These are phyloP conservation scores for Dasypus novemcinctus DNA, from an alignment of 2,113 vertebrate genomes.

Conservation along the genomic window DNA sequence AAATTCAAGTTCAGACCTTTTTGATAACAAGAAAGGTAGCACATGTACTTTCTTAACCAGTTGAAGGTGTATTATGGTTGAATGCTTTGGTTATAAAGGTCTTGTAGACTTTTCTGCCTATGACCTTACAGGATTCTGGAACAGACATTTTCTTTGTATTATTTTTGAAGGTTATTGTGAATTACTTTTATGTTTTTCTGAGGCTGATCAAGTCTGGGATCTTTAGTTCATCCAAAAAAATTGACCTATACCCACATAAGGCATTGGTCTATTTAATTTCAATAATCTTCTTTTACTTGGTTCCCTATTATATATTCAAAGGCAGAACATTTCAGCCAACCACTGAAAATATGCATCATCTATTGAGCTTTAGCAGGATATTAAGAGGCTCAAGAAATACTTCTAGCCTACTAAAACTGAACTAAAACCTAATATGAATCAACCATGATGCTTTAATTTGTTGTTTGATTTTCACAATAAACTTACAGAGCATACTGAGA, in stretches of 20 bases:
- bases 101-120: neutral
- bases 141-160: neutral
- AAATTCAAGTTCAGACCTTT: neutral
- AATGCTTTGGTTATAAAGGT: neutral
- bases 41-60: neutral
- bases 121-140: neutral
- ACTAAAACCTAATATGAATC: neutral
- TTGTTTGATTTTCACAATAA: constrained; percentile 32
- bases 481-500: neutral
- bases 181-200: neutral
- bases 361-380: constrained; percentile 23
- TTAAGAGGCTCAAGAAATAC: neutral
- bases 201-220: neutral
- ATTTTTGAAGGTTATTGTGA: neutral
- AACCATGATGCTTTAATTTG: neutral
- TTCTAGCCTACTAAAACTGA: neutral
- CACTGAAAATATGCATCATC: neutral
- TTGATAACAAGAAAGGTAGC: neutral
- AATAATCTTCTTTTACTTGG: neutral
- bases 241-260: neutral
- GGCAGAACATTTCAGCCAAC: neutral
- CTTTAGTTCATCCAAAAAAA: neutral
- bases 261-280: constrained; percentile 30
- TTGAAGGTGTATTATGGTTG: neutral
- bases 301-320: neutral